These are phyloP conservation scores for Slavum lentiscoides DNA, from an alignment of 2,888 invertebrate species.

Conservation along the genomic window DNA sequence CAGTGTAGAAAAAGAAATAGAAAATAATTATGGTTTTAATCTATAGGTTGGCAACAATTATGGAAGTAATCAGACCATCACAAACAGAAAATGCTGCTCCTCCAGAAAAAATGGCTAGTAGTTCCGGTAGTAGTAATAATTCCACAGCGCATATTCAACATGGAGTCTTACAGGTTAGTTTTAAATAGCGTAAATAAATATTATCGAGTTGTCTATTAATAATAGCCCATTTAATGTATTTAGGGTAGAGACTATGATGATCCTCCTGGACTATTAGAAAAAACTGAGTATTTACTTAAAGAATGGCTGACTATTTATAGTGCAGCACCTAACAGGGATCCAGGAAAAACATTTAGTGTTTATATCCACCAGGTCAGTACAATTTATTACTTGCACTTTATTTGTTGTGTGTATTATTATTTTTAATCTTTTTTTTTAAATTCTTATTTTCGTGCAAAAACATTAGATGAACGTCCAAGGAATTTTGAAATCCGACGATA, in stretches of 20 bases:
- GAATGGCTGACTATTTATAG: slow-evolving; percentile 91
- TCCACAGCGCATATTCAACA: slow-evolving; percentile 90
- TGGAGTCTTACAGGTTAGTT: slow-evolving; percentile 78
- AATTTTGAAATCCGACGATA: slow-evolving; percentile 94
- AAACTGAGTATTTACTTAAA: slow-evolving; percentile 88
- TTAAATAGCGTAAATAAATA: not conserved
- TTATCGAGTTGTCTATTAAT: not conserved
- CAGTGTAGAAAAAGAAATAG: no score
- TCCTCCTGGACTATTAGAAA: slow-evolving; percentile 91
- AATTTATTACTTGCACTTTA: not conserved
- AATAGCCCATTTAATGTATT: slow-evolving; percentile 54
- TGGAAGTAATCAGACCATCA: slow-evolving; percentile 67
- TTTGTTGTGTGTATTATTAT: not conserved
- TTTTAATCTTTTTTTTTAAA: slow-evolving; percentile 9
- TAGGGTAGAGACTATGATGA: slow-evolving; percentile 87
- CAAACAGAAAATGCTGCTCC: slow-evolving; percentile 43
- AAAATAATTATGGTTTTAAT: not conserved
- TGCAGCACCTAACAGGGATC: slow-evolving; percentile 79
- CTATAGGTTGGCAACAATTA: slow-evolving; percentile 68
- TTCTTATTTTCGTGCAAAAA: slow-evolving; percentile 59
- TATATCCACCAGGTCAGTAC: slow-evolving; percentile 78
- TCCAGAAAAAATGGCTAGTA: slow-evolving; percentile 40
- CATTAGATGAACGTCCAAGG: slow-evolving; percentile 86
- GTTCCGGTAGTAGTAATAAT: slow-evolving; percentile 18
- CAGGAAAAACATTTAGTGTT: slow-evolving; percentile 87